A percentile compares a stretch with the other conserved stretches of the same genome.
These are phyloP conservation scores for Deilephila porcellus DNA, from an alignment of 2,888 invertebrate genomes.

Conservation along the genomic window DNA sequence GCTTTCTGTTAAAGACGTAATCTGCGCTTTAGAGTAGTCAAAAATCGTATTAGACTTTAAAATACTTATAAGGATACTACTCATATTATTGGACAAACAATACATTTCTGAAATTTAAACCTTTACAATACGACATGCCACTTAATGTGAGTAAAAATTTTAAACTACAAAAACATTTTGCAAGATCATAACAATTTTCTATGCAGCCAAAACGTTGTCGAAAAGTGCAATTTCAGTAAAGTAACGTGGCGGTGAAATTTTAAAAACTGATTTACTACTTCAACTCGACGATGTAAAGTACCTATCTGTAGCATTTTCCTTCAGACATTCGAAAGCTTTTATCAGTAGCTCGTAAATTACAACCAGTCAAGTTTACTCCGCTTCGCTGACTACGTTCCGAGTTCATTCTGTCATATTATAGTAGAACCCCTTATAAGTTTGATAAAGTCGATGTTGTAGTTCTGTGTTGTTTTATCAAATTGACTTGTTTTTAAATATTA, in stretches of 20 bases:
- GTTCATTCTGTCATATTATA: constrained; percentile 19
- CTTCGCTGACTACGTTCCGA: constrained; percentile 9
- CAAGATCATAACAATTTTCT: background rate
- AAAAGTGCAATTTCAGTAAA: constrained; percentile 8
- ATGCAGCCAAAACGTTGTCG: background rate
- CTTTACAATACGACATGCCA: too few relatives aligned
- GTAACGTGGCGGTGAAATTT: constrained; percentile 27
- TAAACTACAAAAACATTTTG: background rate
- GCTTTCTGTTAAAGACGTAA: too few relatives aligned
- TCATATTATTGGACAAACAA: too few relatives aligned
- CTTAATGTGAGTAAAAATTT: background rate
- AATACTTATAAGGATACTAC: too few relatives aligned
- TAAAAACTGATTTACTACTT: constrained; percentile 26
- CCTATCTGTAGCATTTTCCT: constrained; percentile 24
- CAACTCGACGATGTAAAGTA: constrained; percentile 13
- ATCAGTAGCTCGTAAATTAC: constrained; percentile 27
- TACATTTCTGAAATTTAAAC: too few relatives aligned
- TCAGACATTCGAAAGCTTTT: constrained; percentile 26
- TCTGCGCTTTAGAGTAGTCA: too few relatives aligned
- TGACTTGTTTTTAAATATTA: background rate
- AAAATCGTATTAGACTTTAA: too few relatives aligned
- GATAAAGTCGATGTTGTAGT: background rate
- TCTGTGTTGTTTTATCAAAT: background rate
- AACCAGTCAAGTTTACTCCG: constrained; percentile 18
- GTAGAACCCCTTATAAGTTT: background rate